phyloP scores from a whole-genome alignment of 2,797 vertebrate genomes.

The Corythornis leucogaster region DNA sequence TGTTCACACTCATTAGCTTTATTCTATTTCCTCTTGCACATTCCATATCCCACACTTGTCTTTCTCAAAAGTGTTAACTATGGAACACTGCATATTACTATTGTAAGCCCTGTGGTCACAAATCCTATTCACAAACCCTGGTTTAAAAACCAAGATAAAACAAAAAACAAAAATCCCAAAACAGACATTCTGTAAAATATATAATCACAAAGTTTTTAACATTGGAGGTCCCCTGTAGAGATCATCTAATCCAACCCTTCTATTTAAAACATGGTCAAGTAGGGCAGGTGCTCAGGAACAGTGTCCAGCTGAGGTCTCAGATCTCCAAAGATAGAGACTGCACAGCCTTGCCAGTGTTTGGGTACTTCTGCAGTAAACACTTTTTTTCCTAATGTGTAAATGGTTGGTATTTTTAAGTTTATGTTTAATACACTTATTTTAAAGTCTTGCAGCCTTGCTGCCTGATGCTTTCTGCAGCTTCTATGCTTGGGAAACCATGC shows the following conservation, averaged over 20 bases:
- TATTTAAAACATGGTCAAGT: not conserved
- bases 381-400: not conserved
- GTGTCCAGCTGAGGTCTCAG: not conserved
- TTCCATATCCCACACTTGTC: not conserved
- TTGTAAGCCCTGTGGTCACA: not conserved
- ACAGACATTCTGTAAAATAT: not conserved
- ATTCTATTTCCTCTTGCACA: not conserved
- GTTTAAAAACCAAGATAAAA: not conserved
- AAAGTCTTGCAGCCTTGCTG: not conserved
- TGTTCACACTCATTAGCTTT: not conserved
- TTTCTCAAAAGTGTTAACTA: not conserved
- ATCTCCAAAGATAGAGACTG: not conserved
- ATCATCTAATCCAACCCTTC: not conserved
- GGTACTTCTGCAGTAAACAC: not conserved
- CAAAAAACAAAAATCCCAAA: not conserved
- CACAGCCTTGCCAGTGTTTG: not conserved
- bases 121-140: not conserved
- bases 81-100: not conserved
- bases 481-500: not conserved
- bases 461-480: not conserved
- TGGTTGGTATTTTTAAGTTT: not conserved
- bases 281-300: not conserved
- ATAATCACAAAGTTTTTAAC: not conserved
- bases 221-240: not conserved
- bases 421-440: not conserved